Conservation (phyloP, 2,113 vertebrate species). For the Elachura formosa region DNA sequence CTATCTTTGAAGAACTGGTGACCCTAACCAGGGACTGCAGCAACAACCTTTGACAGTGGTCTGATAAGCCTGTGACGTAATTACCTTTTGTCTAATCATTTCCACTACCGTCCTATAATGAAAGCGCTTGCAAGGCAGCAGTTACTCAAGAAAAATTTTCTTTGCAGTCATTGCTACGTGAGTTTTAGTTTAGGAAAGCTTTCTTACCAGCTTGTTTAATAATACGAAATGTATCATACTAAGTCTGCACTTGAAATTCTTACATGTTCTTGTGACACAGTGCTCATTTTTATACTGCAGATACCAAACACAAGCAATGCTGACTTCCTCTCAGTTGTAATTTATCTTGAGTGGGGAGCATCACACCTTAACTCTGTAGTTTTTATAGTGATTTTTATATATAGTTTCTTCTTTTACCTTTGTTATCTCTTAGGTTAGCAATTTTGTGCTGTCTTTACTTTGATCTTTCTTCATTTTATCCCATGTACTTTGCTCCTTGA, state of each 20-base stretch:
- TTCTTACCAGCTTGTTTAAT: background rate
- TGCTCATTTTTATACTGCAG: background rate
- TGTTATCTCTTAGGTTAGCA: background rate
- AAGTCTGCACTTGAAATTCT: background rate
- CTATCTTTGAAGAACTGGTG: background rate
- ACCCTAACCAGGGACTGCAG: background rate
- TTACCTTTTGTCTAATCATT: slow-evolving; percentile 16
- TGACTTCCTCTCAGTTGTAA: background rate
- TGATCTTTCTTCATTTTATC: slow-evolving; percentile 20
- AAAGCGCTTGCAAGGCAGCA: background rate
- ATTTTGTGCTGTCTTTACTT: background rate
- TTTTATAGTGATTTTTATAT: background rate
- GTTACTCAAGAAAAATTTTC: background rate
- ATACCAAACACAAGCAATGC: background rate
- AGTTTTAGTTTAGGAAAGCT: background rate
- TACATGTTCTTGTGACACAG: background rate
- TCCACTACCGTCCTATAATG: background rate
- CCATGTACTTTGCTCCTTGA: slow-evolving; percentile 9
- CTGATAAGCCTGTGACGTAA: slow-evolving; percentile 18
- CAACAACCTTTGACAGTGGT: background rate
- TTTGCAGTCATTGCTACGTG: background rate
- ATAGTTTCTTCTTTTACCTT: background rate
- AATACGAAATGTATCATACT: background rate
- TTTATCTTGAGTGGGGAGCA: background rate
- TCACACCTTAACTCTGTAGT: background rate